phyloP scores from a whole-genome alignment of 1,140 invertebrate genomes.

The Dendrolimus punctatus region DNA sequence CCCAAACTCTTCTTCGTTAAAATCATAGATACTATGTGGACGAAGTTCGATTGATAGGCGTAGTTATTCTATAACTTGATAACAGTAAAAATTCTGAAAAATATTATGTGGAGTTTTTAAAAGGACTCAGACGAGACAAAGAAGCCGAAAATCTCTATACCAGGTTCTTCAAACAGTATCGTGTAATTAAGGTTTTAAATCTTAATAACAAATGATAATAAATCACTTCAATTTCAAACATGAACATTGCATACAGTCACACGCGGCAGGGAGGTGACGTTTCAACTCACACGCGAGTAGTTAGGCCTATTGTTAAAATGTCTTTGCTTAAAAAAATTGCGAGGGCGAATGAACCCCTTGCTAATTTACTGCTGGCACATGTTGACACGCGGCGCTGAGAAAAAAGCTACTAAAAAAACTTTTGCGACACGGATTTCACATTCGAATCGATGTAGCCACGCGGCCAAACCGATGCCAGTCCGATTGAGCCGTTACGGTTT shows the following conservation, averaged over 20 bases:
- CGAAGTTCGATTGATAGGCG: too few species aligned
- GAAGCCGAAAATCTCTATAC: too few species aligned
- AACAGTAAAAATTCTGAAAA: too few species aligned
- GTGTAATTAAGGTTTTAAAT: too few species aligned
- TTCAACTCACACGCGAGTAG: slow-evolving; percentile 59
- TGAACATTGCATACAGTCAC: neutral
- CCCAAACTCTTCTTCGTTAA: too few species aligned
- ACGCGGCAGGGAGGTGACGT: slow-evolving; percentile 52
- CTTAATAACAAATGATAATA: too few species aligned
- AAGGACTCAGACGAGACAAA: too few species aligned
- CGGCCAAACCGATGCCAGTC: slow-evolving; percentile 7
- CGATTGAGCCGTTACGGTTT: slow-evolving; percentile 30
- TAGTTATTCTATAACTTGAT: too few species aligned
- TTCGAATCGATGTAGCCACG: slow-evolving; percentile 38
- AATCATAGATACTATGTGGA: too few species aligned
- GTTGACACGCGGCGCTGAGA: slow-evolving; percentile 61
- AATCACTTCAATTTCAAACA: too few species aligned
- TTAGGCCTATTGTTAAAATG: slow-evolving; percentile 65
- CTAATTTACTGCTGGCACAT: slow-evolving; percentile 68
- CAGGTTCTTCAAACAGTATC: too few species aligned
- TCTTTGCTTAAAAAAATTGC: slow-evolving; percentile 62
- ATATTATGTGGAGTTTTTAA: too few species aligned
- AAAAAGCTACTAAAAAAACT: slow-evolving; percentile 59
- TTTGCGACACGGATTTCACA: slow-evolving; percentile 56
- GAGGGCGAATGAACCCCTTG: slow-evolving; percentile 57